Evolutionary conservation across 2,888 invertebrate genomes (phyloP), one percentile per base, ranked within the genome.

Genomic region (Calliscelio sp.): DNA sequence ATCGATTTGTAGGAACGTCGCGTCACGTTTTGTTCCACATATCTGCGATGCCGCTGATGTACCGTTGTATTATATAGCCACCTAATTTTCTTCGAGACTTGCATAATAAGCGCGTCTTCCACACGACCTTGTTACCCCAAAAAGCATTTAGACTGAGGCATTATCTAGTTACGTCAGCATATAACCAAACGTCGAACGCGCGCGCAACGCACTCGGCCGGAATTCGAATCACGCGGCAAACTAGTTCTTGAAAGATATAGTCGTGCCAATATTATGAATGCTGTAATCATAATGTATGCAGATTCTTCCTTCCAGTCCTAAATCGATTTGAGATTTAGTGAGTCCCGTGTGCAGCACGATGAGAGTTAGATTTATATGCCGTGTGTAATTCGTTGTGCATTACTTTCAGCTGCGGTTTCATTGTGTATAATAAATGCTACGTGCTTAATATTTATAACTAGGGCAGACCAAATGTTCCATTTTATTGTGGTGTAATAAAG

Each of bases 21-120:
- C 86, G 89, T 89, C 89, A 90, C 90, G 90, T 90, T 89, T 90
- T 88, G 90, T 86, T 87, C 90, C 88, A 90, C 89, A 90, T 90
- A 89, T 86, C 88, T 85, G 59, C 84, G 78, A 83, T 82, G 85
- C 81, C 77, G 71, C 46, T 75, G 75, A 81, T 86, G 77, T 87
- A 87, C 87, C 87, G 86, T 86, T 87, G 85, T 82, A 83, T 75
- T 83, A 78, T 81, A 85, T 82, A 84, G 86, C 73, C 81, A 85
- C 86, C 88, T 88, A 88, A 88, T 88, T 89, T 88, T 87, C 87
- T 86, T 82, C 88, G 87, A 80, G 88, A 81, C 84, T 85, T 82
- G 89, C 88, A 89, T 88, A 86, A 88, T 86, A 88, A 88, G 84
- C 79, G 80, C 86, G 86, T 55, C 75, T 83, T 74, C 79, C 61